Base-by-base conservation (phyloP, 2,113 vertebrate species). In the Craseonycteris thonglongyai region DNA sequence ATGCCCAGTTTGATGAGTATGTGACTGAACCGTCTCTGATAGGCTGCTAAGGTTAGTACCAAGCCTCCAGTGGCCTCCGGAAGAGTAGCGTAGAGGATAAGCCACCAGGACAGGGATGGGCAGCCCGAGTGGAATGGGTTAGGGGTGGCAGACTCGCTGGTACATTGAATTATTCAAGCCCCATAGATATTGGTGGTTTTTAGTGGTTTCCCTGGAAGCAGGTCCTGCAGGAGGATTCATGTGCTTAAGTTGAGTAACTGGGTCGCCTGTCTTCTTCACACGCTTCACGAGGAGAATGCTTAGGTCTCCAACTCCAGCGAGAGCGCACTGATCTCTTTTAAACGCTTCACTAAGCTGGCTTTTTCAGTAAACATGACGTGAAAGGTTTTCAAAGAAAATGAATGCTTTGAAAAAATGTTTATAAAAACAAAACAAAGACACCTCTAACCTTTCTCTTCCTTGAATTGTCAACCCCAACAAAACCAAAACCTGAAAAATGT, bases 361-460 rank as follows among this genome's bases (percentile, higher is more conserved):
- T 47, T 63, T 61, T 66, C 88, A 78, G 28, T 88, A 82, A 91
- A 63, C 54, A 14, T 74, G 49, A 45, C 54, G 59, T 72, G 51
- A 61, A 38, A 33, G 5, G 38, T 13, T 45, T 75, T 26, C 5
- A 47, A 14, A 84, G 35, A 66, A 90, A 85, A 80, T 38, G 12
- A 11, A 51, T 66, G 10, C 7, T 86, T 89, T 71, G 8, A 10
- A 66, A 90, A 56, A 49, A 79, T 26, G 16, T 65, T 82, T 86
- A 72, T 58, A 61, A 91, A 88, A 74, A 63, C 26, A n/a, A 68
- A 88, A 42, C 24, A 45, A 49, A 87, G n/a, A 79, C 10, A 49
- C 2, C 7, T 79, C 22, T 49, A 4, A 51, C 19, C 11, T 66
- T 5, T 61, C 6, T 87, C 11, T 66, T 5, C 56, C 6, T 87